These are phyloP conservation scores for Gymnogyps californianus DNA, from an alignment of 2,113 vertebrate genomes.

Conservation along the genomic window DNA sequence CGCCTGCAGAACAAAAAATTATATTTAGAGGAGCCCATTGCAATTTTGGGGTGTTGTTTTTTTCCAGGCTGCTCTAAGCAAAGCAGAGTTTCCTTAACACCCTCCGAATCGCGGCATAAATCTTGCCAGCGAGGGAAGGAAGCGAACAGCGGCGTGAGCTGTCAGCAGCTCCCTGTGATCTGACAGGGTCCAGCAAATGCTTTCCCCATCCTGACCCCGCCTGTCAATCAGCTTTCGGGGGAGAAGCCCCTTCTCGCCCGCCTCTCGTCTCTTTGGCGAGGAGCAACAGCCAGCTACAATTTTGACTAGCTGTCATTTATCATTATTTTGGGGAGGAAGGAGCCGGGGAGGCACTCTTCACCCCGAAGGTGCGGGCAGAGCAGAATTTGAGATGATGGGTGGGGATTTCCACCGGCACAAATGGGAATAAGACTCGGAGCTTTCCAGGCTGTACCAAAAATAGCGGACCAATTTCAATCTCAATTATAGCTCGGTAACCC, in stretches of 20 bases:
- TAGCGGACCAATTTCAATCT: conserved; percentile 4
- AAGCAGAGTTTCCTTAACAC: conserved; percentile 12
- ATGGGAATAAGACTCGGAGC: not conserved
- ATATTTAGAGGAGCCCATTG: not conserved
- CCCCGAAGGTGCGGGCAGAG: not conserved
- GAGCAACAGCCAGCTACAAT: conserved; percentile 14
- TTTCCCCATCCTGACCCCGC: conserved; percentile 74
- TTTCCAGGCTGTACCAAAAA: conserved; percentile 25
- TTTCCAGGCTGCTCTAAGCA: not conserved
- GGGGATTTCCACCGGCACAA: conserved; percentile 32
- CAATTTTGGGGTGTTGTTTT: not conserved
- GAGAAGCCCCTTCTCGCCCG: conserved; percentile 23
- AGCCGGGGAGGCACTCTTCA: conserved; percentile 16
- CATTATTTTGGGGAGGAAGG: conserved; percentile 42
- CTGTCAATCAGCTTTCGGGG: conserved; percentile 72
- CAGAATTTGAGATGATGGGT: conserved; percentile 47
- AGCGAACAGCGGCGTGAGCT: conserved; percentile 67
- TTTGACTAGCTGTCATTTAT: conserved; percentile 47
- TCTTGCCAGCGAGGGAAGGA: conserved; percentile 29
- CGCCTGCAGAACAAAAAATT: not conserved
- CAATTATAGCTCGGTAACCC: not conserved
- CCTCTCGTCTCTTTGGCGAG: not conserved
- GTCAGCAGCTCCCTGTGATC: conserved; percentile 81
- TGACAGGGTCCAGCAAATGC: conserved; percentile 70
- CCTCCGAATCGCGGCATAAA: conserved; percentile 18